These are phyloP conservation scores for Oscheius onirici DNA, from an alignment of 2,888 invertebrate species.

Conservation along the genomic window DNA sequence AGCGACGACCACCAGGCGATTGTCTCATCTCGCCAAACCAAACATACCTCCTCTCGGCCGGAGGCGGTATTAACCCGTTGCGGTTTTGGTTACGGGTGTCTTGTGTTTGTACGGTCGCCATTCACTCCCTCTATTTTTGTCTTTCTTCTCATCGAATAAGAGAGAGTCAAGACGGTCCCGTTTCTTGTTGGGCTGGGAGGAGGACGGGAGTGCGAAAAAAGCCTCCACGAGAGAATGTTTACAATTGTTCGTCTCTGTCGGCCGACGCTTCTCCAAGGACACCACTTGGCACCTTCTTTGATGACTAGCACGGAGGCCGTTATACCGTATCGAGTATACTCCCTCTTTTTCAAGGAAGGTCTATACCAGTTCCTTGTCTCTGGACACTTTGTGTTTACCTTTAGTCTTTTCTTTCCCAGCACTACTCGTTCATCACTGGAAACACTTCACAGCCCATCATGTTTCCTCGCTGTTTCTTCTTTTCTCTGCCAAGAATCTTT, in stretches of 20 bases:
- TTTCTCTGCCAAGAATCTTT: no score
- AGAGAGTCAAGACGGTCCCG: background rate
- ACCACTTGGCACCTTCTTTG: background rate
- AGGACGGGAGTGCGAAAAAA: background rate
- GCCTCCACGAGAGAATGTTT: background rate
- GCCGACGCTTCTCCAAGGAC: background rate
- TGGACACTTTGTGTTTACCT: no score
- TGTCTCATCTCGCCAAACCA: background rate
- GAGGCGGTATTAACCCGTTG: conserved; percentile 12
- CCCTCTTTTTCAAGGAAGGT: no score
- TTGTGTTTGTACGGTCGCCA: conserved; percentile 3
- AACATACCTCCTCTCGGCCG: background rate
- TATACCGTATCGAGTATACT: no score
- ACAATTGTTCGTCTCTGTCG: conserved; percentile 1
- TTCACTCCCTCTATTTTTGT: conserved; percentile 12
- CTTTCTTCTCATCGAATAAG: background rate
- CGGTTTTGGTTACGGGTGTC: conserved; percentile 4
- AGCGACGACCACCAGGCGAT: background rate
- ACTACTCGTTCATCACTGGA: no score
- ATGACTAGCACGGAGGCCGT: background rate
- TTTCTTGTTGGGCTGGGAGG: background rate
- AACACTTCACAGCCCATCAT: no score
- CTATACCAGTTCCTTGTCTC: no score
- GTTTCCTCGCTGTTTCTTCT: no score
- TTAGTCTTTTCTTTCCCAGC: no score